Base-by-base conservation (phyloP, 2,113 vertebrate genomes). In the Benitochromis conjunctus region DNA sequence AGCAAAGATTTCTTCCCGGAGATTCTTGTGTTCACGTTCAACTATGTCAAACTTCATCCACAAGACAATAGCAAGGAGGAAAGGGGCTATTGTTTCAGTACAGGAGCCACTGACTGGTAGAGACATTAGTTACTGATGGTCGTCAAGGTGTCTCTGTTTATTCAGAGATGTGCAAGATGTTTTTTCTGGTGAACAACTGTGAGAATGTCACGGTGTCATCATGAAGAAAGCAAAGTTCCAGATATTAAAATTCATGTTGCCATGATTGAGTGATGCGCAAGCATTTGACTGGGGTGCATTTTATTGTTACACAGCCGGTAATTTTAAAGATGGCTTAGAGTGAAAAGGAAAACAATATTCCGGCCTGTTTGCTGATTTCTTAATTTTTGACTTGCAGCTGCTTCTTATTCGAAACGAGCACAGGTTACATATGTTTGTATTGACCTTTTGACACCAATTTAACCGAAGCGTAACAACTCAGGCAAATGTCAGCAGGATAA, bases 1-100 rank as follows among this genome's bases (percentile, higher is more conserved):
- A 91, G 94, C 85, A 92, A 94, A 95, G 91, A 94, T 92, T 95
- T 94, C 95, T 91, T 95, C 94, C 86, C 51, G 83, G 79, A 48
- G 74, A 90, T 94, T 56, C 93, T 95, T 94, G 81, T 66, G 56
- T 66, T 91, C 21, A 51, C 71, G 46, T 69, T 76, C 60, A 92
- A 79, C 48, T 53, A 55, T 93, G 88, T 90, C 82, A 89, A 80
- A 71, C 84, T 78, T 71, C 81, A 84, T n/a, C 53, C 83, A 88
- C 34, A 26, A 91, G 91, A 94, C 95, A 96, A 95, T 94, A 82
- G 92, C 56, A 31, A 78, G 74, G 86, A 87, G 91, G 89, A 92
- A 91, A 87, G 74, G 81, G 83, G 85, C 43, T 60, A 88, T 94
- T 94, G 88, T 95, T 93, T 89, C 57, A 81, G 74, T 62, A 88